These are phyloP conservation scores for Hemiscyllium ocellatum DNA, from an alignment of 2,113 vertebrate genomes.

Conservation along the genomic window DNA sequence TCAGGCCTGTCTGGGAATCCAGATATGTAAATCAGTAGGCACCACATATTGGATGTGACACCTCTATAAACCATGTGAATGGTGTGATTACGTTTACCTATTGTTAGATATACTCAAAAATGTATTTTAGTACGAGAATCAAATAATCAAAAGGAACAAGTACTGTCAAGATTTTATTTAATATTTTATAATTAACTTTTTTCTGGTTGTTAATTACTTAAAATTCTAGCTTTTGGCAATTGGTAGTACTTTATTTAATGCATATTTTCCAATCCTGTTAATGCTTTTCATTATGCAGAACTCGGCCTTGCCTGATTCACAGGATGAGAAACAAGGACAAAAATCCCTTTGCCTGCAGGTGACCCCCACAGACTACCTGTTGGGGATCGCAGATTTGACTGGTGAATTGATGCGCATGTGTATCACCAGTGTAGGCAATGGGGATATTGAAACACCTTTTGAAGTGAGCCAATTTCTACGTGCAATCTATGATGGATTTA, in stretches of 20 bases:
- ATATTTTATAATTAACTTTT: background rate
- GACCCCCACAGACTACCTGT: slow-evolving; percentile 84
- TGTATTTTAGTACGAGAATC: background rate
- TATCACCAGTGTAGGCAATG: slow-evolving; percentile 90
- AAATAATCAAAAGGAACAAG: background rate
- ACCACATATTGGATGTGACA: background rate
- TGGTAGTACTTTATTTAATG: background rate
- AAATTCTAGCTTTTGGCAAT: background rate
- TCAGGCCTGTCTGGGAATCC: background rate
- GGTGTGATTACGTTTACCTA: background rate
- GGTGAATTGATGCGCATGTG: slow-evolving; percentile 96
- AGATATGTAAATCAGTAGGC: background rate
- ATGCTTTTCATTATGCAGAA: slow-evolving; percentile 44
- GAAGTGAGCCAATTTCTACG: slow-evolving; percentile 87
- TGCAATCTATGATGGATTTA: slow-evolving; percentile 89
- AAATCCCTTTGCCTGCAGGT: slow-evolving; percentile 71
- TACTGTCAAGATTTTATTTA: background rate
- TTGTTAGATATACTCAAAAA: background rate
- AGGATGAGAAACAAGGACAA: slow-evolving; percentile 48
- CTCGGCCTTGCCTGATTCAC: slow-evolving; percentile 44
- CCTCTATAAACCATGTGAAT: background rate
- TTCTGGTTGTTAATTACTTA: slow-evolving; percentile 23
- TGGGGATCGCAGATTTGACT: slow-evolving; percentile 89
- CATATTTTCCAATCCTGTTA: background rate
- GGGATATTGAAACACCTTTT: slow-evolving; percentile 92